A percentile compares a stretch with the other conserved stretches of the same genome.
Conservation (phyloP, 2,113 vertebrate species). For the Pandion haliaetus region DNA sequence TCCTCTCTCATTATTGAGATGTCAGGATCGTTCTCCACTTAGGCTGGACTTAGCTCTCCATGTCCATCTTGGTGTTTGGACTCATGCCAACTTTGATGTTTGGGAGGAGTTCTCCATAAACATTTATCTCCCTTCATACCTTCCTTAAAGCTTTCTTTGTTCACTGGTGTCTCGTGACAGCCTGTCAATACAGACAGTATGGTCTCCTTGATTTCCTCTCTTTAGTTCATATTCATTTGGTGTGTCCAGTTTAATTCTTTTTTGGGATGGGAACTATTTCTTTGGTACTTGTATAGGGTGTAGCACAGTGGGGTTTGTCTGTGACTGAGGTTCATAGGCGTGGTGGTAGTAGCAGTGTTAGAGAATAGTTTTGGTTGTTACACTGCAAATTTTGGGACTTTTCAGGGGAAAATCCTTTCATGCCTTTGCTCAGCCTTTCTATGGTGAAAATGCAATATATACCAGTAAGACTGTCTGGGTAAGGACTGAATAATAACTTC, state of each 20-base stretch:
- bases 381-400: not conserved
- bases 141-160: not conserved
- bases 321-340: not conserved
- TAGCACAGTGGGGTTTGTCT: not conserved
- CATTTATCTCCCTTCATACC: not conserved
- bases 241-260: not conserved
- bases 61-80: not conserved
- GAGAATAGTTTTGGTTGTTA: not conserved
- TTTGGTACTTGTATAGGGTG: not conserved
- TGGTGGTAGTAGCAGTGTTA: too few relatives aligned
- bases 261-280: not conserved
- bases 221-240: not conserved
- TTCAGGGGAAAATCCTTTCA: not conserved
- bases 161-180: not conserved
- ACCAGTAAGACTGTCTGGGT: not conserved
- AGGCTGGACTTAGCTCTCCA: not conserved
- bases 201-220: not conserved
- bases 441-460: not conserved
- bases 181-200: not conserved
- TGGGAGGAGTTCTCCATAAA: not conserved
- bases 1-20: not conserved
- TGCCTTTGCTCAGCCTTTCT: not conserved
- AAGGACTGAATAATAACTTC: not conserved
- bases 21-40: not conserved
- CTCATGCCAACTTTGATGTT: not conserved